Percentiles rank a stretch among this genome's conserved stretches.
Conservation (phyloP, 35 echinoderm and acorn worm species). For the Patiria miniata region DNA sequence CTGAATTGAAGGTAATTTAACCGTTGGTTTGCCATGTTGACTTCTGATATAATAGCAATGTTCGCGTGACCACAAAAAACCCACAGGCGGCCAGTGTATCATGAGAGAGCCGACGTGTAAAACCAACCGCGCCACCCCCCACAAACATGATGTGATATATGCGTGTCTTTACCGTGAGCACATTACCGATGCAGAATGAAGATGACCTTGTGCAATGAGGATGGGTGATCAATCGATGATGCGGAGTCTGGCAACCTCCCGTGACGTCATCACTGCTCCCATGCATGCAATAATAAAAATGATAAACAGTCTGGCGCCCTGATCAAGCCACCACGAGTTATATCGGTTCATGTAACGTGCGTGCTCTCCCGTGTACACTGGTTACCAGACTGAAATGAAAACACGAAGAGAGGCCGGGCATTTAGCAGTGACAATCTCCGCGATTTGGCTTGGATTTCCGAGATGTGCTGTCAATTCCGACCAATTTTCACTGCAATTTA, state of each 20-base stretch:
- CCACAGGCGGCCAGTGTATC: too few species aligned
- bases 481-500: background rate
- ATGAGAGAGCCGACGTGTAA: too few species aligned
- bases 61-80: too few species aligned
- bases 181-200: too few species aligned
- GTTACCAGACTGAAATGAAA: background rate
- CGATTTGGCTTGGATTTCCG: background rate
- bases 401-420: background rate
- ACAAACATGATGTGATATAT: too few species aligned
- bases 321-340: background rate
- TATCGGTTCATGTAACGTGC: background rate
- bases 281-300: background rate
- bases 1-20: too few species aligned
- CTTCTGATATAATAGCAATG: too few species aligned
- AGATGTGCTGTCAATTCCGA: background rate
- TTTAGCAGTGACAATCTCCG: background rate
- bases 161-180: too few species aligned
- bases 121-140: too few species aligned
- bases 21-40: too few species aligned
- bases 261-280: background rate
- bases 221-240: background rate
- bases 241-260: constrained; percentile 22
- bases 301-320: constrained; percentile 18
- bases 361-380: background rate
- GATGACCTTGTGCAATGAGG: too few species aligned